Conservation (phyloP, 2,113 vertebrate genomes). For the Solea solea region DNA sequence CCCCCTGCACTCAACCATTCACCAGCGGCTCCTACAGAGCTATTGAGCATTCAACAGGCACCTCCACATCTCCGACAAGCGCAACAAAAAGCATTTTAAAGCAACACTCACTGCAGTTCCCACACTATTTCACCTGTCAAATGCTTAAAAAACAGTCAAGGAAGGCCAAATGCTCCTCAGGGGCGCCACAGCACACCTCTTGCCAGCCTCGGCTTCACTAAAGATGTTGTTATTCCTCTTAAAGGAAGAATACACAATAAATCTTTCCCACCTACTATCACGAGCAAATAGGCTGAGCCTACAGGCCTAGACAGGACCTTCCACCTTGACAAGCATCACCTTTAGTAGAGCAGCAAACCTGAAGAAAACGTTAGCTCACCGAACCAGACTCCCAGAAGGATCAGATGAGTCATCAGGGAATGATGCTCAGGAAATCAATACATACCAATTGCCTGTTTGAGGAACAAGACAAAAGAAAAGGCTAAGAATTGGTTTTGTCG, state of each 20-base stretch:
- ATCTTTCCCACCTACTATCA: constrained; percentile 55
- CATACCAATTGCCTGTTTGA: constrained; percentile 61
- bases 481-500: constrained; percentile 23
- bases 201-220: constrained; percentile 73
- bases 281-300: constrained; percentile 31
- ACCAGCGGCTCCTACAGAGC: constrained; percentile 76
- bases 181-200: constrained; percentile 74
- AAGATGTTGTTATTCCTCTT: constrained; percentile 65
- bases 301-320: constrained; percentile 46
- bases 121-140: constrained; percentile 88
- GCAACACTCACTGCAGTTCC: constrained; percentile 79
- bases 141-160: constrained; percentile 69
- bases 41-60: constrained; percentile 79
- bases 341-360: constrained; percentile 28
- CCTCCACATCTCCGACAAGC: constrained; percentile 75
- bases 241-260: constrained; percentile 62
- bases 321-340: constrained; percentile 48
- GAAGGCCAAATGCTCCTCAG: constrained; percentile 67
- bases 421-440: constrained; percentile 62
- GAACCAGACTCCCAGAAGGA: constrained; percentile 42
- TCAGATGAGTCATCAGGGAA: constrained; percentile 68
- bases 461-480: constrained; percentile 45
- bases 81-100: constrained; percentile 77
- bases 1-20: constrained; percentile 67
- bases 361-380: constrained; percentile 44